A percentile compares a stretch with the other conserved stretches of the same genome.
These are phyloP conservation scores for Stenchaetothrips biformis DNA, from an alignment of 2,888 invertebrate species.

Conservation along the genomic window DNA sequence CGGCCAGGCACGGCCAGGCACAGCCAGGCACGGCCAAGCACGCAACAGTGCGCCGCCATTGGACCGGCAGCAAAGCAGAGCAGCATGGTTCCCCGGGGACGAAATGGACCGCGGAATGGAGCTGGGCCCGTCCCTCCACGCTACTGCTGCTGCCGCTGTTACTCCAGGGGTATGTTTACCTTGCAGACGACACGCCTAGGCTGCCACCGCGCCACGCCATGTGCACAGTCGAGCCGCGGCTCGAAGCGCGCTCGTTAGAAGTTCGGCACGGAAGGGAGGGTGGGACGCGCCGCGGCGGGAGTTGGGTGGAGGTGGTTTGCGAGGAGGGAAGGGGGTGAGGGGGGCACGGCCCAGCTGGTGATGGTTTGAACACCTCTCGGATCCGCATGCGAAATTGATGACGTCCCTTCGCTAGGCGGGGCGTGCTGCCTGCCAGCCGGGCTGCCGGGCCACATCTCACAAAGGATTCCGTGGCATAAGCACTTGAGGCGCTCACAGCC, in stretches of 20 bases:
- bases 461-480: too few relatives aligned
- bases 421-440: neutral
- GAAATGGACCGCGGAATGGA: too few relatives aligned
- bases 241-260: constrained; percentile 9
- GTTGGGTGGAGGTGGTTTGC: neutral
- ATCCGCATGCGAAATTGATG: constrained; percentile 10
- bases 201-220: too few relatives aligned
- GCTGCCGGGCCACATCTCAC: too few relatives aligned
- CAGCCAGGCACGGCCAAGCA: too few relatives aligned
- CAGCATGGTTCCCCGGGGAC: too few relatives aligned
- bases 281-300: neutral
- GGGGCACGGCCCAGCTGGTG: neutral
- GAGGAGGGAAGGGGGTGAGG: neutral
- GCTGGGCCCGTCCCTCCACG: too few relatives aligned
- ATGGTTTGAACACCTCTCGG: neutral
- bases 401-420: neutral
- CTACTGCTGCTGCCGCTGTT: neutral
- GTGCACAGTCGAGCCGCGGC: neutral
- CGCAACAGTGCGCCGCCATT: too few relatives aligned
- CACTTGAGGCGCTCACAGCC: too few relatives aligned
- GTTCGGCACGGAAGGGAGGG: neutral
- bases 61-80: too few relatives aligned
- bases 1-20: too few relatives aligned
- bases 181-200: too few relatives aligned
- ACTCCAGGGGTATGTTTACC: neutral